These are phyloP conservation scores for Microctonus aethiopoides DNA, from an alignment of 2,888 invertebrate species.

Conservation along the genomic window DNA sequence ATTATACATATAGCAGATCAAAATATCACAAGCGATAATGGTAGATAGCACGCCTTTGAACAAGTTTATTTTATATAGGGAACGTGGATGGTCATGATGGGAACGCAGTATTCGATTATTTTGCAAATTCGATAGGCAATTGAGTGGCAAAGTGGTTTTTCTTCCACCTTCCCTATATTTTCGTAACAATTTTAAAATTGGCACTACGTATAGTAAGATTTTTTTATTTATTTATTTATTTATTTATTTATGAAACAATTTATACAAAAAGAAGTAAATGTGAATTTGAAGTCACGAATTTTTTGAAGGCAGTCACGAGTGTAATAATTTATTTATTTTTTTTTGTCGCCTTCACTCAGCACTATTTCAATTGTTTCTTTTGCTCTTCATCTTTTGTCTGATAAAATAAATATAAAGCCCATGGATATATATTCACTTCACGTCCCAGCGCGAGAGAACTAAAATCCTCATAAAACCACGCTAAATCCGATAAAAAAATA, in stretches of 20 bases:
- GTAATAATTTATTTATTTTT: neutral
- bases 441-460: neutral
- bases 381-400: neutral
- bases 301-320: constrained; percentile 7
- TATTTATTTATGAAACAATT: too few relatives aligned
- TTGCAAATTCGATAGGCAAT: constrained; percentile 22
- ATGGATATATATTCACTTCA: neutral
- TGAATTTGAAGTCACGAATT: neutral
- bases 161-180: constrained; percentile 16
- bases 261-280: too few relatives aligned
- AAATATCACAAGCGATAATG: constrained; percentile 17
- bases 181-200: constrained; percentile 1
- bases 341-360: neutral
- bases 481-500: neutral
- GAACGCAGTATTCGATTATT: constrained; percentile 28
- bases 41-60: constrained; percentile 34
- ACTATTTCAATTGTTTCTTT: neutral
- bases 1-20: constrained; percentile 4
- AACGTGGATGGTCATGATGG: constrained; percentile 23
- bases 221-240: neutral
- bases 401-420: neutral
- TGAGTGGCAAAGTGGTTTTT: constrained; percentile 32
- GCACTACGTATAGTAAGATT: neutral
- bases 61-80: constrained; percentile 29
- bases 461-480: neutral